phyloP scores from a whole-genome alignment of 2,888 invertebrate species.

The Norana najaformis region DNA sequence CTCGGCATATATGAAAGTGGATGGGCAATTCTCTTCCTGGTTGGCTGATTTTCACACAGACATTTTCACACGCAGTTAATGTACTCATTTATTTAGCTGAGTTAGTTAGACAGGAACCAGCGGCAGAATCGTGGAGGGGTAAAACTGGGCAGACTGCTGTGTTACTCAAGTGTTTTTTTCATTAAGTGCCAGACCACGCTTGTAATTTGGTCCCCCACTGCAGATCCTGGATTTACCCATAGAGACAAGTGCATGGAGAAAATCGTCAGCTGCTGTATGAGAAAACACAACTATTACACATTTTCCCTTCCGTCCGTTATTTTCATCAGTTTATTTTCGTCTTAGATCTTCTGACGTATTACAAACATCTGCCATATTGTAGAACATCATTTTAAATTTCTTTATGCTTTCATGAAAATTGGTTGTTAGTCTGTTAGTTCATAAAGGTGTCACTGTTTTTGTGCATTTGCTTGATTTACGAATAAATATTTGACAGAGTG shows the following conservation, averaged over 20 bases:
- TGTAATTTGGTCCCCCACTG: not conserved
- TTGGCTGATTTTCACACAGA: not conserved
- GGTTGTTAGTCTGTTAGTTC: not conserved
- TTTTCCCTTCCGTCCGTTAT: not conserved
- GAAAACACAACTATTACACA: not conserved
- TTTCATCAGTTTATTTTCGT: not conserved
- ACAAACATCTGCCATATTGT: not conserved
- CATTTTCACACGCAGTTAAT: not conserved
- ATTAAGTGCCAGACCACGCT: not conserved
- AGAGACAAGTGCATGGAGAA: not conserved
- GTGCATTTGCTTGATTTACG: not conserved
- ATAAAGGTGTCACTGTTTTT: not conserved
- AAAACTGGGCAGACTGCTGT: not conserved
- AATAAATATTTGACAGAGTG: not conserved
- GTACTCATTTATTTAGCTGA: not conserved
- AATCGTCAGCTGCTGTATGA: not conserved
- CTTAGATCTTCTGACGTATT: not conserved
- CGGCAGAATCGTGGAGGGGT: not conserved
- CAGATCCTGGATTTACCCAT: not conserved
- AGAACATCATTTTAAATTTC: not conserved
- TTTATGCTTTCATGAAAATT: not conserved
- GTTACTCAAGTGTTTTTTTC: not conserved
- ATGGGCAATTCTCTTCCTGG: not conserved
- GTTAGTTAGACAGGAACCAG: not conserved
- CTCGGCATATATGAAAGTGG: not conserved